Evolutionary conservation across 2,113 vertebrate species (phyloP).

Genomic region (Megaceryle torquata): DNA sequence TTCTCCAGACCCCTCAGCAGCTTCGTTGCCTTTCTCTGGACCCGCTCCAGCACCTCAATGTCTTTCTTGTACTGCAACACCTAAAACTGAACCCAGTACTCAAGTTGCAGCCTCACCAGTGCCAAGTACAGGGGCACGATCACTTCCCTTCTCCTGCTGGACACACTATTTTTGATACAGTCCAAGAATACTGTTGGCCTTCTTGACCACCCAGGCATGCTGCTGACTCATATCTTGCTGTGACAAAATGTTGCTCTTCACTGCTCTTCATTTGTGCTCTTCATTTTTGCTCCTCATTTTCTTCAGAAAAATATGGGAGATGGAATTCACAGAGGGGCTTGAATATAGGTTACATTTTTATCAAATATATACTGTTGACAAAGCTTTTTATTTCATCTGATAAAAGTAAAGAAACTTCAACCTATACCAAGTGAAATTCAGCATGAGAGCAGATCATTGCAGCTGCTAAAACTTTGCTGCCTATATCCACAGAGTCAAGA

Average conservation of each 20-base stretch:
- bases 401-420: background rate
- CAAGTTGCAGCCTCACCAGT: too few species aligned
- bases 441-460: background rate
- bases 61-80: too few species aligned
- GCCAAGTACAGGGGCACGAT: too few species aligned
- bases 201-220: too few species aligned
- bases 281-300: background rate
- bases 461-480: background rate
- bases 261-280: background rate
- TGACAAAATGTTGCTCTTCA: background rate
- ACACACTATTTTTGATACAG: too few species aligned
- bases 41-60: too few species aligned
- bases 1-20: too few species aligned
- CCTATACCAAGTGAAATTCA: background rate
- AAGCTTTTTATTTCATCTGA: background rate
- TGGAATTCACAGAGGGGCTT: background rate
- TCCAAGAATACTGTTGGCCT: too few species aligned
- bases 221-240: background rate
- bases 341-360: background rate
- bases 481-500: background rate
- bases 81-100: too few species aligned
- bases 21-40: too few species aligned
- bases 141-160: too few species aligned
- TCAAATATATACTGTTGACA: background rate
- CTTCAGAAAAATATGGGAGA: background rate